Evolutionary conservation across 2,113 vertebrate species (phyloP).

Genomic region (Prionailurus bengalensis): DNA sequence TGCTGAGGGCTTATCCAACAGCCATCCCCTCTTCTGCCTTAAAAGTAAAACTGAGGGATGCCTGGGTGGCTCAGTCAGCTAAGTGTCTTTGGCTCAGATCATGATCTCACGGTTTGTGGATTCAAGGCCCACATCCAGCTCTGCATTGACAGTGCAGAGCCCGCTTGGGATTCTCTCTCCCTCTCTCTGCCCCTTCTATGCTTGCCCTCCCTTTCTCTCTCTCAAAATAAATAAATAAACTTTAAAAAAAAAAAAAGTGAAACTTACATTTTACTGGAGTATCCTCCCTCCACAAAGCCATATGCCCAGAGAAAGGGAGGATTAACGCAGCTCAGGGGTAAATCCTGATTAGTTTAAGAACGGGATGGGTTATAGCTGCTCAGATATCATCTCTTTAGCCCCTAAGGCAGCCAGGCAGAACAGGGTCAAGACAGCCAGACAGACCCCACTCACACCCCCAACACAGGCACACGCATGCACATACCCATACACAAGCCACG

Average conservation of each 20-base stretch:
- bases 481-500: background rate
- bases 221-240: no score
- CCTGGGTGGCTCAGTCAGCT: no score
- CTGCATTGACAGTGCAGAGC: no score
- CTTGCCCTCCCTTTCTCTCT: no score
- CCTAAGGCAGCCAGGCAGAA: background rate
- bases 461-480: background rate
- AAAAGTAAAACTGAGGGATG: background rate
- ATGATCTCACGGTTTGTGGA: no score
- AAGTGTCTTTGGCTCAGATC: no score
- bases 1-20: background rate
- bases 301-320: background rate
- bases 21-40: background rate
- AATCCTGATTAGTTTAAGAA: conserved; percentile 30
- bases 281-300: background rate
- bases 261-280: background rate
- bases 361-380: background rate
- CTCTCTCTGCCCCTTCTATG: no score
- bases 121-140: no score
- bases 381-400: background rate
- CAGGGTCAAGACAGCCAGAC: background rate
- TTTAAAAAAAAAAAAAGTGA: no score
- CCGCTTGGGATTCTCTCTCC: no score
- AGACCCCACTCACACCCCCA: background rate
- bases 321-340: background rate